These are phyloP conservation scores for Phylloscopus trochilus DNA, from an alignment of 2,113 vertebrate genomes.

Conservation along the genomic window DNA sequence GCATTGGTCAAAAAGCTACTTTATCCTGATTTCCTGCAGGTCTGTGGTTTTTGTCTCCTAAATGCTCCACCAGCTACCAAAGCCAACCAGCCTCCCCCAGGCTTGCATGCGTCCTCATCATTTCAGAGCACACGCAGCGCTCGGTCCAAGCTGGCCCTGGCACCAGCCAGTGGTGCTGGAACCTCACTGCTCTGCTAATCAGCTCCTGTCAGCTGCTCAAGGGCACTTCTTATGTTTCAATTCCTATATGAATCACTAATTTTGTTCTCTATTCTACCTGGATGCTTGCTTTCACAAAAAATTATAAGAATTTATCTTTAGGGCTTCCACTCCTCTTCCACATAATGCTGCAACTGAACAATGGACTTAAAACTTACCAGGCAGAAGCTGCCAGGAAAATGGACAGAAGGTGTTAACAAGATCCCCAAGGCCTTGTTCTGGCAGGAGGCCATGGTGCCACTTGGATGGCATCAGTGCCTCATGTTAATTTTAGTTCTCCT, in stretches of 20 bases:
- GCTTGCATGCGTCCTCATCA: accelerated
- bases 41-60: background rate
- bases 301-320: background rate
- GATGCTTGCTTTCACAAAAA: background rate
- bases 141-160: background rate
- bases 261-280: background rate
- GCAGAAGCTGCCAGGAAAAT: background rate
- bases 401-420: background rate
- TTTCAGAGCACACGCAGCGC: accelerated
- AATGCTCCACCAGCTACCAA: background rate
- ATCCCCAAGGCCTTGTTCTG: background rate
- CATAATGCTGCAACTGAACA: background rate
- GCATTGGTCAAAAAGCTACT: background rate
- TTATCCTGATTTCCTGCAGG: background rate
- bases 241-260: background rate
- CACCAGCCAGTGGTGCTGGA: accelerated
- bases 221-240: background rate
- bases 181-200: background rate
- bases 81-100: background rate
- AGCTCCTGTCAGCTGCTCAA: background rate
- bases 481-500: background rate
- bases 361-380: background rate
- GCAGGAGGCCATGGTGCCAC: background rate
- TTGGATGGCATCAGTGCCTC: background rate
- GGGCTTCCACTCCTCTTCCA: background rate